phyloP scores from a whole-genome alignment of 2,113 vertebrate genomes.

The Spheniscus mendiculus region DNA sequence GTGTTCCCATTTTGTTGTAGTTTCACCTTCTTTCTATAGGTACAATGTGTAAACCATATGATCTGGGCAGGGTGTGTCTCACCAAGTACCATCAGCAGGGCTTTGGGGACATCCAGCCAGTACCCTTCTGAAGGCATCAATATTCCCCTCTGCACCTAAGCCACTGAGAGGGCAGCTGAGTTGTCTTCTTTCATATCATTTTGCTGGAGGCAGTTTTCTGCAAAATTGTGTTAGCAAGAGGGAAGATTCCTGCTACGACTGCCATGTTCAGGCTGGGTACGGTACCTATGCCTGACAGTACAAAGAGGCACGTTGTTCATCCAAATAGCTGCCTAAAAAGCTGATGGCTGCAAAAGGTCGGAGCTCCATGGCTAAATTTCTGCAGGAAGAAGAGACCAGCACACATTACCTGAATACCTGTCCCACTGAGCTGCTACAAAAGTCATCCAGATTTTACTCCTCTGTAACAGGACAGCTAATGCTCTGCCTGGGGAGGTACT shows the following conservation, averaged over 20 bases:
- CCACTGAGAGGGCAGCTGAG: not conserved
- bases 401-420: not conserved
- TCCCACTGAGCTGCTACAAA: not conserved
- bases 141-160: not conserved
- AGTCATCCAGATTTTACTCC: not conserved
- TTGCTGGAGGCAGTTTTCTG: not conserved
- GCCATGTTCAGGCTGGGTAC: rapidly evolving
- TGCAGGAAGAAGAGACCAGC: not conserved
- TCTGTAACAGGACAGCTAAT: not conserved
- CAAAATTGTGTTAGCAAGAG: not conserved
- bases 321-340: not conserved
- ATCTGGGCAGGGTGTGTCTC: not conserved
- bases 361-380: not conserved
- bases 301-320: not conserved
- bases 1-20: not conserved
- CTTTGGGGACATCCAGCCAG: not conserved
- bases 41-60: not conserved
- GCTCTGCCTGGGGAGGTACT: not conserved
- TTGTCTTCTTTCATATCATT: not conserved
- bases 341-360: not conserved
- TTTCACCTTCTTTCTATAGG: not conserved
- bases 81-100: not conserved
- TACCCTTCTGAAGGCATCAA: not conserved
- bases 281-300: not conserved
- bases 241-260: not conserved